Evolutionary conservation across 1,140 invertebrate species (phyloP).

Genomic region (Bombus confusus): DNA sequence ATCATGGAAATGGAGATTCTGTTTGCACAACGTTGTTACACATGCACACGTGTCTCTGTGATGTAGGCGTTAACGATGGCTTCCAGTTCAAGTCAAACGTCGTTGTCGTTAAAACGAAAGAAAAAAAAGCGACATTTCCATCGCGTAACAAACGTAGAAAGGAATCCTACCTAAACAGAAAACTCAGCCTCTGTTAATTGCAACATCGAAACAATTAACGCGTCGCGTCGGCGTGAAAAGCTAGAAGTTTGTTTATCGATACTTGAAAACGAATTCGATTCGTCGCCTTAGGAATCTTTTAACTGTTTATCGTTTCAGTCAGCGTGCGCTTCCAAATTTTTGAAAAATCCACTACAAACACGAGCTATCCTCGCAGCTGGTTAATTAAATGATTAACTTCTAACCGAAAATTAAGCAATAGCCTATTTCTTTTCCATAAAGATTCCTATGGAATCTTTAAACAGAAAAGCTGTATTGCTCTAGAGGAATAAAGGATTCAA

Average conservation of each 20-base stretch:
- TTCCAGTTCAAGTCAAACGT: slow-evolving; percentile 37
- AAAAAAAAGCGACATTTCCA: neutral
- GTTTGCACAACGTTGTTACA: slow-evolving; percentile 12
- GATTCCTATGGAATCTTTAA: neutral
- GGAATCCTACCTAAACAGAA: neutral
- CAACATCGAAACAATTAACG: neutral
- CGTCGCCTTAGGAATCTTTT: too few species aligned
- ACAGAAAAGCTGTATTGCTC: neutral
- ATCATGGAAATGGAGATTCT: slow-evolving; percentile 22
- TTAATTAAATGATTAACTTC: neutral
- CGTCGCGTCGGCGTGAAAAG: neutral
- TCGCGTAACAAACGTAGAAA: too few species aligned
- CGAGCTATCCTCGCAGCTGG: neutral
- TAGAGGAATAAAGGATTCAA: neutral
- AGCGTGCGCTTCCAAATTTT: neutral
- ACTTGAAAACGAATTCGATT: neutral
- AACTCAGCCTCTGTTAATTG: neutral
- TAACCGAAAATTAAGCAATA: neutral
- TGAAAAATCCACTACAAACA: neutral
- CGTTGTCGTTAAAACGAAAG: neutral
- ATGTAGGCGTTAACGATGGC: slow-evolving; percentile 69
- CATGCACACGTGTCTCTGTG: slow-evolving; percentile 25
- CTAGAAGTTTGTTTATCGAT: neutral
- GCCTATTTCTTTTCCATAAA: neutral
- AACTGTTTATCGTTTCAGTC: neutral